Conservation (phyloP, 2,888 invertebrate species). For the Drosophila picticornis region DNA sequence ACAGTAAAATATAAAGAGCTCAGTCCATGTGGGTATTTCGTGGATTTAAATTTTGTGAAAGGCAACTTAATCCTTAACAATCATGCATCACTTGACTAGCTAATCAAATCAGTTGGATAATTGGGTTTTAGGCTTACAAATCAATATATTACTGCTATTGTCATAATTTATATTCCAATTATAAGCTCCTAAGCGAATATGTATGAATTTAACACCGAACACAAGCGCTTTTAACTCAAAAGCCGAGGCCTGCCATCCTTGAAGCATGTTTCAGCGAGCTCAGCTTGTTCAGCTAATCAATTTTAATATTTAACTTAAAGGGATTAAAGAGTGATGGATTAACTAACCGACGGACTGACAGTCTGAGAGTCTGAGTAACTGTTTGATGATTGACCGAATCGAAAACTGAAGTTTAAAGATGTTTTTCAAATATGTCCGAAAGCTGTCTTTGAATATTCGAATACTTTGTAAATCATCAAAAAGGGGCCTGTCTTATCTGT, state of each 20-base stretch:
- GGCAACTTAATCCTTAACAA: neutral
- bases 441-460: neutral
- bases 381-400: neutral
- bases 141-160: neutral
- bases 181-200: neutral
- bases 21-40: neutral
- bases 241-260: neutral
- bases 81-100: neutral
- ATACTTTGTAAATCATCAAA: neutral
- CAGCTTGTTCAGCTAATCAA: neutral
- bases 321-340: neutral
- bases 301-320: neutral
- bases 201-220: too few species aligned
- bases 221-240: neutral
- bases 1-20: slow-evolving; percentile 1
- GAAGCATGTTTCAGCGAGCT: neutral
- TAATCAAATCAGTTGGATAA: neutral
- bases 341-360: too few species aligned
- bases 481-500: neutral
- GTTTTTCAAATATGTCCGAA: neutral
- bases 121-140: neutral
- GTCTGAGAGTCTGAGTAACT: neutral
- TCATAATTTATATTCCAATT: neutral
- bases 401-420: neutral
- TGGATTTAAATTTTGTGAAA: neutral